Base-by-base conservation (phyloP, 1,140 invertebrate genomes). In the Magallana ariakensis region DNA sequence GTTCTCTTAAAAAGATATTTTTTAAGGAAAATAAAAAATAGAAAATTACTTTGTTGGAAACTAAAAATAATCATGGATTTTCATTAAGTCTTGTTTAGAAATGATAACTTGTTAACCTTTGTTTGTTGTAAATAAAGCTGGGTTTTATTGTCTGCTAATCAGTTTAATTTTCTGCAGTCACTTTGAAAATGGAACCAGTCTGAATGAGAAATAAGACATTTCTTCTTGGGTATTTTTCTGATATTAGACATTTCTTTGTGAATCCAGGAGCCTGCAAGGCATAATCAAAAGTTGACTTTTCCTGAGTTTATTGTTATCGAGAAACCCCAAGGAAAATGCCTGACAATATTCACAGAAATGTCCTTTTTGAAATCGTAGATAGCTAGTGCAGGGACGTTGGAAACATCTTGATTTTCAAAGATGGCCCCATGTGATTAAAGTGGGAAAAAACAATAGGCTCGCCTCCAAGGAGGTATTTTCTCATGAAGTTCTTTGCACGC, bases 401-500 rank as follows among this genome's bases (percentile, higher is more conserved):
- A 22, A 66, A 33, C 66, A 70, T 70, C 66, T 70, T 70, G 66
- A 70, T 70, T 70, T 70, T 70, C 66, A 70, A 70, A 70, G 66
- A 70, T 70, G 66, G 33, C 66, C 33, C 33, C 11, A 26, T 70
- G n/a, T 70, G 66, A 70, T 70, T 70, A 70, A 70, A 70, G n/a
- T 70, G 66, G 19, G 9, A 70, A 70, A 70, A 70, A 70, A 19
- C n/a, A 70, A 70, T 10, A 22, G 22, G 4, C 6, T 11, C 4
- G 8, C 66, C 66, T 22, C 66, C 22, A 22, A 70, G 66, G 66
- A 26, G 66, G 66, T 70, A 70, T 70, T 70, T 70, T 70, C 66
- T 70, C 66, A 70, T 70, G 66, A 70, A 70, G 66, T 70, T 26
- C 19, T 10, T 70, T 70, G 66, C 66, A 70, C 66, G 66, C 66